Percentiles rank a stretch among this genome's conserved stretches.
These are phyloP conservation scores for Heteropelma amictum DNA, from an alignment of 2,888 invertebrate genomes.

Conservation along the genomic window DNA sequence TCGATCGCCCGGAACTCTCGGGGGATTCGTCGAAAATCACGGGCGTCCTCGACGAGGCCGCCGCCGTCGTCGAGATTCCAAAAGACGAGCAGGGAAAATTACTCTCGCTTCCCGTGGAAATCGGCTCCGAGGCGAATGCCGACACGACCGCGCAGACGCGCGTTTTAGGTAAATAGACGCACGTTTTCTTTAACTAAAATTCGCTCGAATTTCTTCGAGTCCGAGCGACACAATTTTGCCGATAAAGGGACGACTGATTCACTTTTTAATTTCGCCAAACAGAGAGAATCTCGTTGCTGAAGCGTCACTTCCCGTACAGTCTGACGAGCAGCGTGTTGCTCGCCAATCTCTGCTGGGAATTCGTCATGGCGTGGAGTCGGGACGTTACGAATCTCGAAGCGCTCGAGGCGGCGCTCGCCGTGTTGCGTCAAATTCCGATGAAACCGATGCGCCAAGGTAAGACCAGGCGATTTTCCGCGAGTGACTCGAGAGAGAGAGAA, in stretches of 20 bases:
- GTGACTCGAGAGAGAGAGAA: not conserved
- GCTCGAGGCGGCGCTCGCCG: constrained; percentile 85
- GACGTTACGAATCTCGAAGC: constrained; percentile 83
- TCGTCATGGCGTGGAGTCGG: constrained; percentile 91
- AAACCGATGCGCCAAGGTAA: constrained; percentile 83
- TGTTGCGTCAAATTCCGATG: constrained; percentile 84
- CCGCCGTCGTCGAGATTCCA: constrained; percentile 61
- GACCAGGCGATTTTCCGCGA: not conserved
- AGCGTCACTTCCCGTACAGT: constrained; percentile 91
- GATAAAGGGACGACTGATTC: no score
- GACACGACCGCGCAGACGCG: constrained; percentile 63
- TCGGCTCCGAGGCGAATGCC: constrained; percentile 65
- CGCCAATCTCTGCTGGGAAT: constrained; percentile 95
- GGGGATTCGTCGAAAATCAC: constrained; percentile 61
- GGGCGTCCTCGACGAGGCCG: constrained; percentile 64
- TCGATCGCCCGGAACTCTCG: constrained; percentile 65
- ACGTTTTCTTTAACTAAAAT: no score
- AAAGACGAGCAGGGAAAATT: constrained; percentile 57
- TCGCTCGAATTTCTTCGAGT: not conserved
- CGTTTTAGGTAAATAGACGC: constrained; percentile 70
- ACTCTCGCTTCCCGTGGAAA: constrained; percentile 63
- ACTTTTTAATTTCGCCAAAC: no score
- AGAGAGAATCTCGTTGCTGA: constrained; percentile 79
- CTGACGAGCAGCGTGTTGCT: constrained; percentile 88
- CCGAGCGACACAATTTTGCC: no score